These are phyloP conservation scores for Temnothorax unifasciatus DNA, from an alignment of 2,888 invertebrate genomes.

Conservation along the genomic window DNA sequence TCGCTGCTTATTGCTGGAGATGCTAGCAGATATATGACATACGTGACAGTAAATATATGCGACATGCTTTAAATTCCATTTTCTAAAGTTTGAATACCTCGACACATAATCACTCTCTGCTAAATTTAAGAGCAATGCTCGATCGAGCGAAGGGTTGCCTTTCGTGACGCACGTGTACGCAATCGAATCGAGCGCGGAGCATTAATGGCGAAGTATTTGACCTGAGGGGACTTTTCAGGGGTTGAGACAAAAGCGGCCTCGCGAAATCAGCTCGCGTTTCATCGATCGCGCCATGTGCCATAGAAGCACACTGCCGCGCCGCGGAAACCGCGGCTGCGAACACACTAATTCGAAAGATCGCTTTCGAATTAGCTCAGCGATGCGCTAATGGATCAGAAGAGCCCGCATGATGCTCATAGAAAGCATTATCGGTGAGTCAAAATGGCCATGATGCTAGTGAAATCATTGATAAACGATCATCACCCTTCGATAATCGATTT, in stretches of 20 bases:
- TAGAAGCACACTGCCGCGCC: constrained; percentile 46
- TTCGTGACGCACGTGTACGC: background rate
- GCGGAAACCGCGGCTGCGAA: constrained; percentile 58
- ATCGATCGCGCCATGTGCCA: constrained; percentile 67
- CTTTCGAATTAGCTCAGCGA: constrained; percentile 50
- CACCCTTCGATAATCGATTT: background rate
- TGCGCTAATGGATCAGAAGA: constrained; percentile 38
- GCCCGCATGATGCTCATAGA: constrained; percentile 1
- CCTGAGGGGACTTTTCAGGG: constrained; percentile 67
- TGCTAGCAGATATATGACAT: background rate
- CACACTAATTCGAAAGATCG: constrained; percentile 68
- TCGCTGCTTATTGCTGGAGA: background rate
- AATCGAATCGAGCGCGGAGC: constrained; percentile 59
- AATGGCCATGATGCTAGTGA: background rate
- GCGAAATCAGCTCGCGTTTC: constrained; percentile 58
- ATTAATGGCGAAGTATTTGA: constrained; percentile 64
- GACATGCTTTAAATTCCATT: background rate
- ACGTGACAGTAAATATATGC: background rate
- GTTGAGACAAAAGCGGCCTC: constrained; percentile 69
- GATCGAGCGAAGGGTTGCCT: background rate
- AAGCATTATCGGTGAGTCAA: constrained; percentile 23
- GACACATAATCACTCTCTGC: background rate
- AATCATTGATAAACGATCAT: constrained; percentile 10
- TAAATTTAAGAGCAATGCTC: background rate
- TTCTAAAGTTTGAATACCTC: background rate